These are phyloP conservation scores for Ctenopoma multispine DNA, from an alignment of 2,797 vertebrate genomes.

Conservation along the genomic window DNA sequence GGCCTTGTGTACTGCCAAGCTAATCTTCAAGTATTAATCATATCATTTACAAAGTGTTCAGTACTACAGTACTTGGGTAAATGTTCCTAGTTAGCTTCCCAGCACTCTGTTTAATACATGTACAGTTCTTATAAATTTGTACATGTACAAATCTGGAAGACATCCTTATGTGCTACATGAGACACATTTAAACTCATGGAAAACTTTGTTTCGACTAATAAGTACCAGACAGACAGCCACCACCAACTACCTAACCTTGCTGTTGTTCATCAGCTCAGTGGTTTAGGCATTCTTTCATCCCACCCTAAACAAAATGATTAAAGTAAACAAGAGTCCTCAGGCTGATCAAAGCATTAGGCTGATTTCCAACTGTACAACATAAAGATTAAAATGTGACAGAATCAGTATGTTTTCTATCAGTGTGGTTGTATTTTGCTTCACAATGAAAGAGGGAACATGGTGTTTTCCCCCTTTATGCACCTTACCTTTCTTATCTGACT, in stretches of 20 bases:
- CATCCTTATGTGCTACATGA: neutral
- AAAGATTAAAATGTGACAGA: slow-evolving; percentile 22
- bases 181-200: slow-evolving; percentile 15
- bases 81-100: neutral
- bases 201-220: slow-evolving; percentile 10
- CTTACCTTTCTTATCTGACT: slow-evolving; percentile 4
- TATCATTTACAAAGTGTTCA: too few relatives aligned
- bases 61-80: too few relatives aligned
- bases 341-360: slow-evolving; percentile 26
- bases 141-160: too few relatives aligned
- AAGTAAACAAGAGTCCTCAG: slow-evolving; percentile 38
- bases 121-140: neutral
- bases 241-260: slow-evolving; percentile 4
- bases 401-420: slow-evolving; percentile 8
- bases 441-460: neutral
- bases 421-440: slow-evolving; percentile 3
- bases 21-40: neutral
- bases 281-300: slow-evolving; percentile 39
- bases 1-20: neutral
- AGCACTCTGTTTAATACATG: neutral
- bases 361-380: slow-evolving; percentile 19
- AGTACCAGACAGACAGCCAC: slow-evolving; percentile 3
- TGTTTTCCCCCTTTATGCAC: slow-evolving; percentile 1
- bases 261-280: slow-evolving; percentile 20
- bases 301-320: slow-evolving; percentile 39